Conservation (phyloP, 1,140 invertebrate species). For the Acromyrmex heyeri region DNA sequence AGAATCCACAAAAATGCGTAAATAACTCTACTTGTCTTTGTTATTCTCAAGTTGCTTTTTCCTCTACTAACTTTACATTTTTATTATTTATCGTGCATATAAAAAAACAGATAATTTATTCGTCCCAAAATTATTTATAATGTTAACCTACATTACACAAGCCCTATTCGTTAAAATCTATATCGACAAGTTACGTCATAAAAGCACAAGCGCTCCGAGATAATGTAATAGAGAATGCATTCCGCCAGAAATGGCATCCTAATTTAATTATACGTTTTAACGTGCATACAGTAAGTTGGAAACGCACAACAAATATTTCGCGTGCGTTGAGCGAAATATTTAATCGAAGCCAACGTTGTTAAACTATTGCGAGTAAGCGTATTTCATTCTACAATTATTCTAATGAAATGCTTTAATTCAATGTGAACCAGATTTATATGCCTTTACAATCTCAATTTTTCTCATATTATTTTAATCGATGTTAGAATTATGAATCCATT, state of each 20-base stretch:
- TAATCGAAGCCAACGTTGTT: neutral
- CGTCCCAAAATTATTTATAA: neutral
- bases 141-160: neutral
- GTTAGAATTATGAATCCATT: neutral
- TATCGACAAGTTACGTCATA: slow-evolving; percentile 16
- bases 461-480: neutral
- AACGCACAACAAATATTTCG: slow-evolving; percentile 24
- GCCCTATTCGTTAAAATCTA: neutral
- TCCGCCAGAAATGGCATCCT: slow-evolving; percentile 33
- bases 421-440: neutral
- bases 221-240: slow-evolving; percentile 1
- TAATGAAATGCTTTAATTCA: neutral
- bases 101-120: neutral
- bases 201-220: slow-evolving; percentile 7
- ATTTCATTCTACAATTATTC: neutral
- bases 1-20: slow-evolving; percentile 26
- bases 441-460: no score
- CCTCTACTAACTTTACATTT: neutral
- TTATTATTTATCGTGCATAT: neutral
- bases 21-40: slow-evolving; percentile 10
- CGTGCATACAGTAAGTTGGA: neutral
- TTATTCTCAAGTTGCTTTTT: neutral
- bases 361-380: neutral
- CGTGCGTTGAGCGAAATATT: neutral
- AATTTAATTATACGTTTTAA: slow-evolving; percentile 17